Evolutionary conservation across 2,113 vertebrate genomes (phyloP).

Genomic region (Lepisosteus osseus): DNA sequence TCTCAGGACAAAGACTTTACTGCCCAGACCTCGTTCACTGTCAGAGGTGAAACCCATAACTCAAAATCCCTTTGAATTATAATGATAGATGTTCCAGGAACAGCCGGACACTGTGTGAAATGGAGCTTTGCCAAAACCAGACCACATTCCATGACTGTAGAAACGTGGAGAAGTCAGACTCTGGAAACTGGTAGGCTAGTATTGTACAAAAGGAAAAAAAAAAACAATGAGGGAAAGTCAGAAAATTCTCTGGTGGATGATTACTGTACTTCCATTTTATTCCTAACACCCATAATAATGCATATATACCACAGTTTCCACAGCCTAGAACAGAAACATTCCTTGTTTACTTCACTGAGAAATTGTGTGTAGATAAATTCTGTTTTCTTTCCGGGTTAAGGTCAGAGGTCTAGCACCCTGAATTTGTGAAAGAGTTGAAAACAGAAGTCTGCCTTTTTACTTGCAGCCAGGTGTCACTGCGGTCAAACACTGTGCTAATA

Average conservation of each 20-base stretch:
- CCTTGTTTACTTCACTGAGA: not conserved
- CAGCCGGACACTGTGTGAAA: conserved; percentile 22
- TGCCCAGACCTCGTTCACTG: conserved; percentile 13
- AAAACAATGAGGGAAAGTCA: not conserved
- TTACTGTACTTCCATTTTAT: not conserved
- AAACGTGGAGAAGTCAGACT: conserved; percentile 28
- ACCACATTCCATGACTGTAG: conserved; percentile 35
- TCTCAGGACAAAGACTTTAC: conserved; percentile 20
- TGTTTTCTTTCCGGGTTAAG: too few relatives aligned
- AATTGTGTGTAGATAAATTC: too few relatives aligned
- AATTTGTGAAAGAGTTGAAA: too few relatives aligned
- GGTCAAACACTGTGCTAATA: too few relatives aligned
- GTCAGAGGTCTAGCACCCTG: too few relatives aligned
- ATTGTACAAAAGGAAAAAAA: conserved; percentile 24
- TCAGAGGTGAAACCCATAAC: conserved; percentile 34
- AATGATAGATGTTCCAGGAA: conserved; percentile 33
- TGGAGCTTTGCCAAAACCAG: conserved; percentile 26
- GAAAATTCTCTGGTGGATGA: too few relatives aligned
- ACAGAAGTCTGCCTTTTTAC: too few relatives aligned
- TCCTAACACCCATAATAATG: not conserved
- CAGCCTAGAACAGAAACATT: not conserved
- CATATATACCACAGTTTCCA: conserved; percentile 1
- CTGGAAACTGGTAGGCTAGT: not conserved
- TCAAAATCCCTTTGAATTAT: conserved; percentile 31
- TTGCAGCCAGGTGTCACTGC: too few relatives aligned